phyloP scores from a whole-genome alignment of 2,797 vertebrate species.

The Esox lucius region DNA sequence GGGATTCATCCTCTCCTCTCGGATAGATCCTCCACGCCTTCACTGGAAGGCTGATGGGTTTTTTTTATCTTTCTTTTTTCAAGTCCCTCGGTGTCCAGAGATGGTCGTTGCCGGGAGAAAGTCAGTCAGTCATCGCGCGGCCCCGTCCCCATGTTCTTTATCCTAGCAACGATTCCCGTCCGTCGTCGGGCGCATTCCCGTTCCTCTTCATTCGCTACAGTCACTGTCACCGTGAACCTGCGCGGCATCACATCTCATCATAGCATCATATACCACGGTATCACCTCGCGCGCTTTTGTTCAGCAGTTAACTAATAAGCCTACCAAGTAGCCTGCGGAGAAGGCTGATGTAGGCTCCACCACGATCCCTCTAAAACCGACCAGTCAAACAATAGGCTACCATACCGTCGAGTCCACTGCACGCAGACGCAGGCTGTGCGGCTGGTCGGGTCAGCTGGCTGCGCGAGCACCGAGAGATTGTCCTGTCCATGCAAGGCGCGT shows the following conservation, averaged over 20 bases:
- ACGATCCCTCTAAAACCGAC: neutral
- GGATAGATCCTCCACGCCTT: slow-evolving; percentile 18
- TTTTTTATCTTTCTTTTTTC: slow-evolving; percentile 16
- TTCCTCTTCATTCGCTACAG: slow-evolving; percentile 22
- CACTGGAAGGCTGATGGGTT: neutral
- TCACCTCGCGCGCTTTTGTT: slow-evolving; percentile 16
- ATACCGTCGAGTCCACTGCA: neutral
- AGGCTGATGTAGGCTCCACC: neutral
- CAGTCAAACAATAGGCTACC: slow-evolving; percentile 11
- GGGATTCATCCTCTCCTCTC: slow-evolving; percentile 60
- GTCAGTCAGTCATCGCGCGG: slow-evolving; percentile 46
- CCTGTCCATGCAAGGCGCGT: slow-evolving; percentile 12
- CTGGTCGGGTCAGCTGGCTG: slow-evolving; percentile 1
- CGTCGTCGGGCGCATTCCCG: slow-evolving; percentile 48
- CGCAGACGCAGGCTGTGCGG: slow-evolving; percentile 12
- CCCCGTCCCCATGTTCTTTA: slow-evolving; percentile 42
- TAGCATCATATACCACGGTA: neutral
- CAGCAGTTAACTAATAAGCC: neutral
- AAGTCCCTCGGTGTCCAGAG: slow-evolving; percentile 47
- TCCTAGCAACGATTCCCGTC: slow-evolving; percentile 41
- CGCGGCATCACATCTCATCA: slow-evolving; percentile 57
- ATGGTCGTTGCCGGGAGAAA: slow-evolving; percentile 4
- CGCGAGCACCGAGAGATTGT: neutral
- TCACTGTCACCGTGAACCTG: slow-evolving; percentile 51
- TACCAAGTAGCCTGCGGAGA: neutral